Evolutionary conservation across 2,888 invertebrate species (phyloP).

Genomic region (Hymenopus coronatus): DNA sequence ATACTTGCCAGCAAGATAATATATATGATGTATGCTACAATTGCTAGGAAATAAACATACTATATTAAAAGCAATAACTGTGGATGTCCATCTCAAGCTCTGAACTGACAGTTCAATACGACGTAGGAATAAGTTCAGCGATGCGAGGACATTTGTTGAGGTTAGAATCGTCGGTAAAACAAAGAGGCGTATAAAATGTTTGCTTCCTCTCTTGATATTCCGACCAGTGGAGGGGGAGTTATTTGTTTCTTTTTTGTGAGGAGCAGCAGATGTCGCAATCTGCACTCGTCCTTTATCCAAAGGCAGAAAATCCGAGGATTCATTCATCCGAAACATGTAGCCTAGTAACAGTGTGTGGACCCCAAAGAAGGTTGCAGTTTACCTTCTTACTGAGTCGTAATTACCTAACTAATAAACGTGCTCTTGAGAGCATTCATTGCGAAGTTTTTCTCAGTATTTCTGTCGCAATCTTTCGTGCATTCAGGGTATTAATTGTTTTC

Average conservation of each 20-base stretch:
- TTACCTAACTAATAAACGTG: too few species aligned
- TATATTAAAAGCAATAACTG: background rate
- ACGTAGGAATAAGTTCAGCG: background rate
- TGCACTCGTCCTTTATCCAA: background rate
- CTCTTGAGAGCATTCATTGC: background rate
- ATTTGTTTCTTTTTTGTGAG: background rate
- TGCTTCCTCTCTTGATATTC: background rate
- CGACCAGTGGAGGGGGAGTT: background rate
- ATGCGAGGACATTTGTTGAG: background rate
- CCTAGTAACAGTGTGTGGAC: background rate
- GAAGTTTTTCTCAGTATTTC: background rate
- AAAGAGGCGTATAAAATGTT: background rate
- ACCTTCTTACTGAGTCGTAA: too few species aligned
- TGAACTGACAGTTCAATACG: background rate
- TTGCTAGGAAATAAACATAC: too few species aligned
- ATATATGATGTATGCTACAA: too few species aligned
- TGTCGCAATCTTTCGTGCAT: too few species aligned
- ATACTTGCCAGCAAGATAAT: too few species aligned
- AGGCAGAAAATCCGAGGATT: background rate
- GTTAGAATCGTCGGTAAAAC: background rate
- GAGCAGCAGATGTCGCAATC: background rate
- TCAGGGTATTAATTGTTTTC: too few species aligned
- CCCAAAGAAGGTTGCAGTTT: background rate
- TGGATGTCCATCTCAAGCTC: background rate
- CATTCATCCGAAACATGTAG: background rate